phyloP scores from a whole-genome alignment of 1,140 invertebrate species.

The Megalopta genalis region DNA sequence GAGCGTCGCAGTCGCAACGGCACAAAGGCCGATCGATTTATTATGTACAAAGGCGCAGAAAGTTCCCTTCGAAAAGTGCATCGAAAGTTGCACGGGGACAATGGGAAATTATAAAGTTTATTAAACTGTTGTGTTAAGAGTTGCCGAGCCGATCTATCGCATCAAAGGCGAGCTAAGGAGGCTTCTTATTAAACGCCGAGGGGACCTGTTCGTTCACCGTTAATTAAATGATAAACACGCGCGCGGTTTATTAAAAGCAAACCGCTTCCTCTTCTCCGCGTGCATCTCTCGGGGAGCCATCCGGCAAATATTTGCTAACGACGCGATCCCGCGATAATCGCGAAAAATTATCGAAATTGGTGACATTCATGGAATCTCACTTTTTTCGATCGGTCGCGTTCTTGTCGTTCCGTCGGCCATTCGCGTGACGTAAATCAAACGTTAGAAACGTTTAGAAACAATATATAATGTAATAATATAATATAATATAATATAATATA shows the following conservation, averaged over 20 bases:
- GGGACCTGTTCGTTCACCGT: slow-evolving; percentile 11
- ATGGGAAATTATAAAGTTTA: slow-evolving; percentile 20
- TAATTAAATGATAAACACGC: slow-evolving; percentile 37
- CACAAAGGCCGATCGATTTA: not conserved
- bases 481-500: too few relatives aligned
- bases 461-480: too few relatives aligned
- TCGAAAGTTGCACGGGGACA: too few relatives aligned
- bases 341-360: not conserved
- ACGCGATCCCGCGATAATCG: not conserved
- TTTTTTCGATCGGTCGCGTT: too few relatives aligned
- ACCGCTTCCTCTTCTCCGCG: not conserved
- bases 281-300: too few relatives aligned
- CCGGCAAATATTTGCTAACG: not conserved
- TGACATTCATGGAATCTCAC: too few relatives aligned
- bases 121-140: not conserved
- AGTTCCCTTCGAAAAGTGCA: not conserved
- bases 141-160: not conserved
- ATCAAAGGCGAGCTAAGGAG: slow-evolving; percentile 7
- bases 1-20: too few relatives aligned
- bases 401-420: too few relatives aligned
- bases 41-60: not conserved
- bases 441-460: too few relatives aligned
- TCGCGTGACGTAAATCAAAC: too few relatives aligned
- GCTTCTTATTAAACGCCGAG: slow-evolving; percentile 19
- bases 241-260: not conserved